phyloP scores from a whole-genome alignment of 1,140 invertebrate species.

The Atta colombica region DNA sequence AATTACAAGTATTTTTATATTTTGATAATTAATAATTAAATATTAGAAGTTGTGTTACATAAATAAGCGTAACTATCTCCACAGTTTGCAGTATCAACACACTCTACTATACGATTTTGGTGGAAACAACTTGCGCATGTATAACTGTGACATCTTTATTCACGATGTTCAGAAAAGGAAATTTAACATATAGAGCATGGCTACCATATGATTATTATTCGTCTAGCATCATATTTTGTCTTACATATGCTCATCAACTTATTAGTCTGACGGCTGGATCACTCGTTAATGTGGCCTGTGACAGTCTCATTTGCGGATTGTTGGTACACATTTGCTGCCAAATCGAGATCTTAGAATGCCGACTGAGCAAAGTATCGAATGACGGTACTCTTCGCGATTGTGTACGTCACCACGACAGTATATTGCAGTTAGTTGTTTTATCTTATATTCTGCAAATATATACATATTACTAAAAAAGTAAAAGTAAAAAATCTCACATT shows the following conservation, averaged over 20 bases:
- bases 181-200: conserved; percentile 54
- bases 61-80: conserved; percentile 19
- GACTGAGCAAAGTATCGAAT: conserved; percentile 41
- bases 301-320: conserved; percentile 67
- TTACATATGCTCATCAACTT: conserved; percentile 59
- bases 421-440: conserved; percentile 60
- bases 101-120: conserved; percentile 12
- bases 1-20: background rate
- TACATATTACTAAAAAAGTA: background rate
- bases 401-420: conserved; percentile 48
- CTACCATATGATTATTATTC: conserved; percentile 60
- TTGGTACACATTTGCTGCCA: conserved; percentile 63
- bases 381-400: conserved; percentile 15
- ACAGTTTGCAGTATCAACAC: conserved; percentile 50
- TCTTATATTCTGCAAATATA: background rate
- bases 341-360: conserved; percentile 65
- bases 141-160: background rate
- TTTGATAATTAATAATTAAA: conserved; percentile 2
- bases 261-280: conserved; percentile 30
- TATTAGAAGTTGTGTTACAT: conserved; percentile 10
- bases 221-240: background rate
- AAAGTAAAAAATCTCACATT: too few relatives aligned
- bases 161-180: conserved; percentile 1
- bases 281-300: conserved; percentile 53
- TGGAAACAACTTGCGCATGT: background rate